Evolutionary conservation across 1,140 invertebrate species (phyloP), one percentile per base, ranked within the genome.

Genomic region (Brevipalpus yothersi): DNA sequence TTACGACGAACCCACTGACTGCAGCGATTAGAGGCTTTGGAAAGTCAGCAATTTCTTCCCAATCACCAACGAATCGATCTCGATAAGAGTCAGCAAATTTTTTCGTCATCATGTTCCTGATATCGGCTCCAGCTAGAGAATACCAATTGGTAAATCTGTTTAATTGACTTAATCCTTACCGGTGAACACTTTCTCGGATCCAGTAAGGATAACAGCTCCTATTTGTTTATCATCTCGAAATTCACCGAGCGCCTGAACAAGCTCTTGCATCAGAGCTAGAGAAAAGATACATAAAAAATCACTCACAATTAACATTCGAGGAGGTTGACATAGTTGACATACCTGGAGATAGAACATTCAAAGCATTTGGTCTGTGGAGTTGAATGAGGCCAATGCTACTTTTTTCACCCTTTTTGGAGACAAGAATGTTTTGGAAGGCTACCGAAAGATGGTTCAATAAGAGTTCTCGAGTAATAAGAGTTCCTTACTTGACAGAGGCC

Each of bases 1-100:
- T 79, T 76, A 93, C 85, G 67, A 89, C 89, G 74, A 86, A 97
- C 58, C 94, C 94, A 75, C 97, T 97, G 4, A 98, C 93, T 60
- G 93, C 94, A 61, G 94, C 94, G 67, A 99, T 94, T n/a, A 94
- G 73, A n/a, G 93, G 94, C 69, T 97, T 98, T 49, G 73, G 79
- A 54, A 79, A 80, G 60, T 78, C 73, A 5, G 80, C 72, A 40
- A 98, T 72, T 56, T 75, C 71, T 59, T 82, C 79, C 92, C 92
- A 97, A 60, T 82, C 72, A 49, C 72, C 70, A 0, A 97, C 74
- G 70, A 96, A 93, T 53, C 81, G 82, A 0, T 67, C 70, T 57
- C 71, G 77, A 47, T 82, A 77, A 63, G 82, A 84, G 10, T 80
- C 66, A 0, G 83, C 72, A 72, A 82, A 97, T 10, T 78, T 80